Percentiles rank a stretch among this genome's conserved stretches.
These are phyloP conservation scores for Leptopilina myrica DNA, from an alignment of 2,888 invertebrate species.

Conservation along the genomic window DNA sequence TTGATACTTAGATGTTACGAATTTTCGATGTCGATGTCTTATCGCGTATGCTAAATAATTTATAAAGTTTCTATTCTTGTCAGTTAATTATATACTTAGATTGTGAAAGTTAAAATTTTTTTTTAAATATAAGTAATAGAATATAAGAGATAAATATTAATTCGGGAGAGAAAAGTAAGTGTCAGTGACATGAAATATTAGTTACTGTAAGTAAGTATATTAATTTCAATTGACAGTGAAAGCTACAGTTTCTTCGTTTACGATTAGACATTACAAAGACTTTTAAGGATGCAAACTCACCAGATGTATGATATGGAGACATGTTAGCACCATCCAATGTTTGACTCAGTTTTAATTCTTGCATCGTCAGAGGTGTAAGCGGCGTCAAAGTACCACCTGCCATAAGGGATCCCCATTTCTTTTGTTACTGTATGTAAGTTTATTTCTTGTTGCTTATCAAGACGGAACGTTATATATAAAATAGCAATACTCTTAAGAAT, in stretches of 20 bases:
- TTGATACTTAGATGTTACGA: no score
- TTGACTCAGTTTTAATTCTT: conserved; percentile 85
- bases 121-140: neutral
- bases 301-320: conserved; percentile 83
- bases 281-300: conserved; percentile 78
- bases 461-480: conserved; percentile 60
- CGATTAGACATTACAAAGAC: conserved; percentile 28
- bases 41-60: no score
- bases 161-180: conserved; percentile 5
- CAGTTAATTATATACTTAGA: no score
- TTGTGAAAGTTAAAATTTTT: no score
- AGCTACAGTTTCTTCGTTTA: neutral
- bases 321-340: conserved; percentile 82
- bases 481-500: neutral
- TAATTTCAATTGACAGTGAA: neutral
- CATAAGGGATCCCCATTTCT: conserved; percentile 71
- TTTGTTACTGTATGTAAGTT: conserved; percentile 63
- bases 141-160: neutral
- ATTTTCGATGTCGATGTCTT: no score
- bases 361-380: conserved; percentile 86
- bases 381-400: conserved; percentile 84
- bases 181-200: conserved; percentile 18
- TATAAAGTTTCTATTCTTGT: no score
- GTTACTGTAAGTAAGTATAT: conserved; percentile 4
- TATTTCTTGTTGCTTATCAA: conserved; percentile 58